Base-by-base conservation (phyloP, 1,140 invertebrate species). In the Charaxes varanes region DNA sequence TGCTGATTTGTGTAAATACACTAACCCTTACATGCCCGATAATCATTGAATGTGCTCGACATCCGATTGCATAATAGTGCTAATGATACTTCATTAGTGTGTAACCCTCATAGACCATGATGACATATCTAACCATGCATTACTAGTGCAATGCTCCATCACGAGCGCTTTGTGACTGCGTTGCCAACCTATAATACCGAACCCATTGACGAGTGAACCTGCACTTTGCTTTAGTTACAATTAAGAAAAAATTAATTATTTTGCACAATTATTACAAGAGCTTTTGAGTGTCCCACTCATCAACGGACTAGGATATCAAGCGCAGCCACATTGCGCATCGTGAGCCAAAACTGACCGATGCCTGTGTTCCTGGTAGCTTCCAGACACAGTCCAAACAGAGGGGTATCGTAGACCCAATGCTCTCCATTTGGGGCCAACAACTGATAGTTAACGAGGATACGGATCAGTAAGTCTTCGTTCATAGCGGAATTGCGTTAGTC, bases 351-450 rank as follows among this genome's bases (percentile, higher is more conserved):
- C 74, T 77, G 60, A 76, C 62, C 53, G 53, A 44, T 59, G 53
- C 57, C 61, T 78, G 70, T 82, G 73, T 82, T 77, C 66, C 68
- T 68, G 72, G 84, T 91, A 95, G 93, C 92, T 95, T 95, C 92
- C 93, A 95, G 92, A 94, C 93, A 91, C 92, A 90, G 85, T 88
- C 87, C 87, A 95, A 94, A 91, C 92, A 93, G 87, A 94, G 94
- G 88, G 94, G 94, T 89, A 94, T 95, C 90, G 93, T 95, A 91
- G 94, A 96, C 89, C 94, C 94, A 87, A 96, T 96, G 93, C 93
- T 96, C 86, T 94, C 92, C 87, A 96, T 96, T 90, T 96, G 94
- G 94, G 94, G 94, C 86, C 94, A 96, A 88, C 94, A 96, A 91
- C 92, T 96, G 88, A 94, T 95, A 90, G 93, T 96, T 86, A 94